A percentile compares a stretch with the other conserved stretches of the same genome.
Conservation (phyloP, 2,113 vertebrate species). For the Mus musculus region DNA sequence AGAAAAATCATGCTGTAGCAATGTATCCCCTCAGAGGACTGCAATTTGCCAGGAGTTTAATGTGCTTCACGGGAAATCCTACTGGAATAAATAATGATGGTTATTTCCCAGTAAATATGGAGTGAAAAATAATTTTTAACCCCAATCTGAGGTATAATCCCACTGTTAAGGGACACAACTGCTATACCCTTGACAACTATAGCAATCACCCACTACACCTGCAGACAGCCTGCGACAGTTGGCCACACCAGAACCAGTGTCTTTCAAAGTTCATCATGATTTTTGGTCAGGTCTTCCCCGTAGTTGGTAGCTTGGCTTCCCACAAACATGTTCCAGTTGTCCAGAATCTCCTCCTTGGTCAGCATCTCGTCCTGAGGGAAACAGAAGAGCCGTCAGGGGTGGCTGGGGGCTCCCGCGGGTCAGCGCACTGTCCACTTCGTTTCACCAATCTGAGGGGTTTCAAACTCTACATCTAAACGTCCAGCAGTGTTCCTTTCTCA, state of each 20-base stretch:
- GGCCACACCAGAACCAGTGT: not conserved
- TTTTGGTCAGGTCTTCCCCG: slow-evolving; percentile 97
- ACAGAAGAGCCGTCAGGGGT: slow-evolving; percentile 38
- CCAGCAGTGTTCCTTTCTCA: not conserved
- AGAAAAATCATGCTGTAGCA: not conserved
- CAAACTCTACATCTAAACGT: not conserved
- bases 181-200: slow-evolving; percentile 66
- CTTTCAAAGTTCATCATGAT: slow-evolving; percentile 96
- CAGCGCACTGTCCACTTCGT: not conserved
- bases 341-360: slow-evolving; percentile 96
- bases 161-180: slow-evolving; percentile 66
- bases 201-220: slow-evolving; percentile 46
- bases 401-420: not conserved
- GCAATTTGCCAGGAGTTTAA: slow-evolving; percentile 58
- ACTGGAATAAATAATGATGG: slow-evolving; percentile 63
- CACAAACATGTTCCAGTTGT: slow-evolving; percentile 99
- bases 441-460: not conserved
- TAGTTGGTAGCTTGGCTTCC: slow-evolving; percentile 99
- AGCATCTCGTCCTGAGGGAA: slow-evolving; percentile 93
- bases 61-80: slow-evolving; percentile 23
- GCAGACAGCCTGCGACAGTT: not conserved
- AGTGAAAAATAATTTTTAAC: slow-evolving; percentile 69
- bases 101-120: slow-evolving; percentile 65
- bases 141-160: slow-evolving; percentile 78
- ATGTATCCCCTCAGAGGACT: not conserved